Evolutionary conservation across 2,797 vertebrate genomes (phyloP).

Genomic region (Myotis pilosus): DNA sequence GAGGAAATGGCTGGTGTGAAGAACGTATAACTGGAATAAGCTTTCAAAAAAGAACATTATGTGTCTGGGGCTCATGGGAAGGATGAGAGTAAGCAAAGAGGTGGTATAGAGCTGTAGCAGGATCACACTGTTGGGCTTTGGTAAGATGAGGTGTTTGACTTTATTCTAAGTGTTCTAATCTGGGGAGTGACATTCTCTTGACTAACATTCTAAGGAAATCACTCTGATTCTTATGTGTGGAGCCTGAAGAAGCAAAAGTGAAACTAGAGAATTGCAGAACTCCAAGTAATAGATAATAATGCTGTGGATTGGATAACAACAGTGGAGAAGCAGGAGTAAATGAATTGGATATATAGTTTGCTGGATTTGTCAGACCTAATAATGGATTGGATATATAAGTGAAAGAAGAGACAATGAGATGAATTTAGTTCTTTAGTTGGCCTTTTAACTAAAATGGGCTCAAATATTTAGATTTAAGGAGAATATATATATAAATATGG

Average conservation of each 20-base stretch:
- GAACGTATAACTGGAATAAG: not conserved
- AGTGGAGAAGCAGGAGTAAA: not conserved
- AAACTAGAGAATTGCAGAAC: not conserved
- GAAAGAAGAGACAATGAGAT: not conserved
- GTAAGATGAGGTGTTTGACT: not conserved
- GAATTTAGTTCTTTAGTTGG: not conserved
- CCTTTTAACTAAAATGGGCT: not conserved
- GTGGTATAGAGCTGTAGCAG: not conserved
- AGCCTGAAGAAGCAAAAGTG: not conserved
- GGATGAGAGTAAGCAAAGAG: not conserved
- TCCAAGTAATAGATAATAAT: not conserved
- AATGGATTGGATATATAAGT: not conserved
- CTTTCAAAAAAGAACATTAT: not conserved
- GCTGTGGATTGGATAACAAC: not conserved
- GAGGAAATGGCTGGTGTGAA: not conserved
- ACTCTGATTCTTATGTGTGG: not conserved
- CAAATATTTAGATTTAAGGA: not conserved
- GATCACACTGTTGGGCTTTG: not conserved
- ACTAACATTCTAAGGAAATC: constrained; percentile 1
- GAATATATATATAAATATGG: not conserved
- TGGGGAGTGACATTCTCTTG: not conserved
- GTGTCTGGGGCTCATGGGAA: not conserved
- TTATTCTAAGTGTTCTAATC: not conserved
- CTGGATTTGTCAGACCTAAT: not conserved
- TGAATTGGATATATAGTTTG: not conserved